These are phyloP conservation scores for Odontamblyopus lacepedii DNA, from an alignment of 2,797 vertebrate genomes.

Conservation along the genomic window DNA sequence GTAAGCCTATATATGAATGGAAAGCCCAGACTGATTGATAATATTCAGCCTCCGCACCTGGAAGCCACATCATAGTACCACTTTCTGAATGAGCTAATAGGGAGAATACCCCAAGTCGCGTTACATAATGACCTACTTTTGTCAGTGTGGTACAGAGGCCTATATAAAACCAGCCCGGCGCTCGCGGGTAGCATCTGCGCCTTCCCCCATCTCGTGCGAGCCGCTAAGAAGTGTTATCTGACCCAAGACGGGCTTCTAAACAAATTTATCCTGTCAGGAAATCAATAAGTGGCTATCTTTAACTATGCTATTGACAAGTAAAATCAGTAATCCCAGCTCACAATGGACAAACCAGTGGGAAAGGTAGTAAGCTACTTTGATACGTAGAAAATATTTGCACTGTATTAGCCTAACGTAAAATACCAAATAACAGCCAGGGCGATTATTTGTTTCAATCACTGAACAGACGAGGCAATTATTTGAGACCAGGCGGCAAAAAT, in stretches of 20 bases:
- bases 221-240: background rate
- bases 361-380: background rate
- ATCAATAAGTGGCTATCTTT: background rate
- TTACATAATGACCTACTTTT: constrained; percentile 68
- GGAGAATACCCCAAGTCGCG: constrained; percentile 73
- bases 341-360: background rate
- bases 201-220: background rate
- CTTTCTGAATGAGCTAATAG: constrained; percentile 36
- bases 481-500: too few relatives aligned
- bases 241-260: background rate
- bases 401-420: too few relatives aligned
- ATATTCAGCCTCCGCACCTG: constrained; percentile 51
- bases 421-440: too few relatives aligned
- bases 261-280: background rate
- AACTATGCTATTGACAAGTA: background rate
- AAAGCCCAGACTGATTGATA: constrained; percentile 36
- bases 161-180: constrained; percentile 20
- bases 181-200: constrained; percentile 1
- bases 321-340: background rate
- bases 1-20: background rate
- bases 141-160: constrained; percentile 39
- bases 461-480: too few relatives aligned
- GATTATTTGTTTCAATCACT: too few relatives aligned
- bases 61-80: constrained; percentile 31
- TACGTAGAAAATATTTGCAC: background rate